Conservation (phyloP, 2,888 invertebrate genomes). For the Ectropis crepuscularia region DNA sequence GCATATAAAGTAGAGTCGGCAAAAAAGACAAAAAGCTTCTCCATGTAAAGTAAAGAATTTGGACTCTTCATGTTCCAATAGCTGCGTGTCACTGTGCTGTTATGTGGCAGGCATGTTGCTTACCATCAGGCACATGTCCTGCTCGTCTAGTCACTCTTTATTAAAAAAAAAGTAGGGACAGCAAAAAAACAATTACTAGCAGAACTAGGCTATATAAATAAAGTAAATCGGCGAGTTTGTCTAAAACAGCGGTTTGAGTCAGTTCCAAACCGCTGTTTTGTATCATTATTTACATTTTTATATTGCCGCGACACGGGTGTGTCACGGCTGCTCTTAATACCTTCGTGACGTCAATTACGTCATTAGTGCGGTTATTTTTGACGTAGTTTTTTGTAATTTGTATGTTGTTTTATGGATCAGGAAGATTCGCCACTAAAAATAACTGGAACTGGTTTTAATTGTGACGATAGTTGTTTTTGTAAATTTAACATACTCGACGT, state of each 20-base stretch:
- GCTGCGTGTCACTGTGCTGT: no score
- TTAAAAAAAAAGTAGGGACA: no score
- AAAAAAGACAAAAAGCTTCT: no score
- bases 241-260: slow-evolving; percentile 1
- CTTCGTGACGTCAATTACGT: slow-evolving; percentile 16
- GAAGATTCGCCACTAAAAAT: not conserved
- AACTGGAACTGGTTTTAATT: not conserved
- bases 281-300: slow-evolving; percentile 29
- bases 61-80: no score
- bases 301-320: slow-evolving; percentile 48
- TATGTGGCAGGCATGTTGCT: no score
- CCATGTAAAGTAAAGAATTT: not conserved
- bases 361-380: slow-evolving; percentile 2
- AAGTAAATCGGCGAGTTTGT: not conserved
- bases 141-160: no score
- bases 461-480: no score
- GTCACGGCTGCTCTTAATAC: slow-evolving; percentile 30
- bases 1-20: no score
- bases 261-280: slow-evolving; percentile 9
- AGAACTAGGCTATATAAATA: not conserved
- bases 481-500: no score
- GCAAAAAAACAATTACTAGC: not conserved
- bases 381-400: not conserved
- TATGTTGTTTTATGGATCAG: not conserved
- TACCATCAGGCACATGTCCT: no score